phyloP scores from a whole-genome alignment of 2,888 invertebrate genomes.

The Drosophila affinis region DNA sequence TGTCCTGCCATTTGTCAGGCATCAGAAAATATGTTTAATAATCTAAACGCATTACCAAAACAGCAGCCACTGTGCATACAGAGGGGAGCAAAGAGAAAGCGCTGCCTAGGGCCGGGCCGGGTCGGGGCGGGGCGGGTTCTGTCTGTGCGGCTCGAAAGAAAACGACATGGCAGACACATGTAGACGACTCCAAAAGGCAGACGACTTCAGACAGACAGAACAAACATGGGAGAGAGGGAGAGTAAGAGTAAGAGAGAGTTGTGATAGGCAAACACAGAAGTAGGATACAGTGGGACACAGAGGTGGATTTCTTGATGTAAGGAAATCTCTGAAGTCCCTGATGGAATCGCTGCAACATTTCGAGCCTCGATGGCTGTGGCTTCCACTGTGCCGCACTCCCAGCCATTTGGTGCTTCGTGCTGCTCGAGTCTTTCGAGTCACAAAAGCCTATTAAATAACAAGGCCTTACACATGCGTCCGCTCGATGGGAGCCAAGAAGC shows the following conservation, averaged over 20 bases:
- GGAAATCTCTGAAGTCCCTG: neutral
- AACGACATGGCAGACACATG: conserved; percentile 38
- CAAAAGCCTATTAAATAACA: conserved; percentile 78
- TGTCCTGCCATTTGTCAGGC: conserved; percentile 47
- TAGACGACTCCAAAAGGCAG: conserved; percentile 47
- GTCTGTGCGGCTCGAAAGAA: conserved; percentile 10
- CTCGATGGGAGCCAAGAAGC: neutral
- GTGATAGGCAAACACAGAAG: conserved; percentile 3
- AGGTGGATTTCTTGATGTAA: neutral
- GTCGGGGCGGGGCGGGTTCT: neutral
- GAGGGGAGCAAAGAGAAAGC: conserved; percentile 10
- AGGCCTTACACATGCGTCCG: conserved; percentile 70
- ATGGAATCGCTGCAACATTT: neutral
- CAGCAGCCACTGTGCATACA: conserved; percentile 56
- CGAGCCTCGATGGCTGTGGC: too few species aligned
- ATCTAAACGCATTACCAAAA: conserved; percentile 72
- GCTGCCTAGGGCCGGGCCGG: conserved; percentile 1
- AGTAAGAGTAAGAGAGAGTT: neutral
- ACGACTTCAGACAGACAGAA: conserved; percentile 50
- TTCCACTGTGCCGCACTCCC: conserved; percentile 30
- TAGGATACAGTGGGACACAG: conserved; percentile 19
- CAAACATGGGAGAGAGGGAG: conserved; percentile 47
- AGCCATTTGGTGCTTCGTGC: conserved; percentile 17
- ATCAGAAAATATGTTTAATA: conserved; percentile 74
- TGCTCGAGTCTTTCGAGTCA: conserved; percentile 48